Base-by-base conservation (phyloP, 2,888 invertebrate species). In the Teleogryllus oceanicus region DNA sequence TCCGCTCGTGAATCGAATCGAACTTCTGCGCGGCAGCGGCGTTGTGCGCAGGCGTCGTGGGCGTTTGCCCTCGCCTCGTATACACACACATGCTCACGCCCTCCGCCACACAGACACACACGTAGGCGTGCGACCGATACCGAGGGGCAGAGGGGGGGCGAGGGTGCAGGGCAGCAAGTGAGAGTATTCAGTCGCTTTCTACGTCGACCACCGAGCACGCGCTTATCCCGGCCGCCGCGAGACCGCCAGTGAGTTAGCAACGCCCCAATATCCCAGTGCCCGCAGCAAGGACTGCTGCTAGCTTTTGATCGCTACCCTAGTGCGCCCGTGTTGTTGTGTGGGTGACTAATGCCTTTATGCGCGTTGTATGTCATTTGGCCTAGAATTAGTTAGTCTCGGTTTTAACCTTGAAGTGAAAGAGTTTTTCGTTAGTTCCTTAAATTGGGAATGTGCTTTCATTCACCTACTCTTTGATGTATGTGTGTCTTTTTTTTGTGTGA, bases 201-300 rank as follows among this genome's bases (percentile, higher is more conserved):
- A 62, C 62, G n/a, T 13, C 62, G 62, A 13, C 62, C 16, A 62
- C 16, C 62, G 62, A 62, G 16, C 62, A n/a, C 13, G 16, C 62
- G 62, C 13, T n/a, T n/a, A n/a, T 18, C 62, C 62, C 16, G n/a
- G 16, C 62, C 16, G 16, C 62, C 62, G 62, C 62, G 16, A 13
- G 62, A 62, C 62, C 62, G 62, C 62, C 62, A 62, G 62, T 62
- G 62, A 62, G 62, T 62, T 62, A 62, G 16, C 62, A 62, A 62
- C 62, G 62, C 62, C 62, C 62, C 62, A 18, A n/a, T 62, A 62
- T 13, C 62, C 62, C 62, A 62, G 62, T 62, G 62, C 62, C 62
- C 62, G 62, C 62, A 18, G 62, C 62, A n/a, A 62, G 16, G 62
- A 37, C 37, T 62, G n/a, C 62, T n/a, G 16, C 62, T n/a, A 13